Evolutionary conservation across 2,797 vertebrate genomes (phyloP).

Genomic region (Nannoperca australis): DNA sequence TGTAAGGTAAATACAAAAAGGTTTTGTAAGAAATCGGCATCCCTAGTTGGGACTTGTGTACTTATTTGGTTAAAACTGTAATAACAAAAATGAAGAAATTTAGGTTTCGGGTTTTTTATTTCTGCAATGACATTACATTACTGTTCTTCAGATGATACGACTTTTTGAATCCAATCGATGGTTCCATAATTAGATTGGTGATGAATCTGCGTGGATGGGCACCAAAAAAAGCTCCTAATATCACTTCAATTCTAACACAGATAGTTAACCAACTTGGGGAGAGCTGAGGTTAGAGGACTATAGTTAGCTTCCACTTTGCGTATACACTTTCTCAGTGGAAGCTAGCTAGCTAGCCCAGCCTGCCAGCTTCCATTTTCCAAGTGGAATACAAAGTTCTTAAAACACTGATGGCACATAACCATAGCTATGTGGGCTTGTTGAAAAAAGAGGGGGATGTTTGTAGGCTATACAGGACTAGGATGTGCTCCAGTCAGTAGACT

Average conservation of each 20-base stretch:
- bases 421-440: background rate
- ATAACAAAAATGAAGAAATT: background rate
- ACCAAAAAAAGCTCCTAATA: background rate
- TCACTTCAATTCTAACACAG: background rate
- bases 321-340: background rate
- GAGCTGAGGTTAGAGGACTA: background rate
- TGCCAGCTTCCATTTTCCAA: background rate
- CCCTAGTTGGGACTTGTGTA: background rate
- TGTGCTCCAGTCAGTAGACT: background rate
- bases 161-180: background rate
- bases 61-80: background rate
- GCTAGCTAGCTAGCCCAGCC: background rate
- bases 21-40: background rate
- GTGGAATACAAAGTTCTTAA: background rate
- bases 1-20: background rate
- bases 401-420: background rate
- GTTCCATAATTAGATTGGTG: background rate
- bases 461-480: background rate
- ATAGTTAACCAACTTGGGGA: background rate
- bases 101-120: background rate
- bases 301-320: background rate
- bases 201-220: background rate
- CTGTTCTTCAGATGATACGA: rapidly evolving
- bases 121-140: background rate
- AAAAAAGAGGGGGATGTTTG: background rate